Evolutionary conservation across 2,113 vertebrate genomes (phyloP).

Genomic region (Cichladusa arquata): DNA sequence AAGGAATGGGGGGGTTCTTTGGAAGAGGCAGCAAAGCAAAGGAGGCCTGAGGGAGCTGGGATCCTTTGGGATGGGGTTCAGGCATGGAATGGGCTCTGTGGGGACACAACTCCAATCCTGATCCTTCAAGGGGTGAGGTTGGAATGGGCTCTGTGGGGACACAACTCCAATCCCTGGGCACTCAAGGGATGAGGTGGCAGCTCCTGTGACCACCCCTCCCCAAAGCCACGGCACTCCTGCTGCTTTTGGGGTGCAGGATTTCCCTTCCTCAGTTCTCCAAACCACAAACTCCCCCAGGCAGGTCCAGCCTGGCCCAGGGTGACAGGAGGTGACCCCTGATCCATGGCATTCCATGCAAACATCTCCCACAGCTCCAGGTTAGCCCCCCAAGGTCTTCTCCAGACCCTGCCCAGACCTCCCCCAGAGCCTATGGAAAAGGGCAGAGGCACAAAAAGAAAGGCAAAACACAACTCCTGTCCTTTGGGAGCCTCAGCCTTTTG

Average conservation of each 20-base stretch:
- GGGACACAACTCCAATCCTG: neutral
- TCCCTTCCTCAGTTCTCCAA: neutral
- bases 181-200: neutral
- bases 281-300: too few species aligned
- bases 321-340: neutral
- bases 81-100: neutral
- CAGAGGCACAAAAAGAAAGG: neutral
- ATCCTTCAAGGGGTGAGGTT: neutral
- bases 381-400: neutral
- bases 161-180: neutral
- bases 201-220: neutral
- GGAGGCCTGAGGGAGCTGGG: neutral
- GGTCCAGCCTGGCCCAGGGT: neutral
- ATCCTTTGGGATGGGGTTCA: neutral
- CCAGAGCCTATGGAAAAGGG: neutral
- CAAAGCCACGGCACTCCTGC: accelerated
- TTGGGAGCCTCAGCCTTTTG: neutral
- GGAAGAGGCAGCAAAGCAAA: neutral
- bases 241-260: neutral
- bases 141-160: neutral
- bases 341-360: neutral
- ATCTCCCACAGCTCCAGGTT: accelerated
- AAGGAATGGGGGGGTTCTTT: too few species aligned
- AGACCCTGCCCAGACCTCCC: neutral
- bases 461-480: neutral